Percentiles rank a stretch among this genome's conserved stretches.
These are phyloP conservation scores for Pomacea maculata DNA, from an alignment of 1,140 invertebrate genomes.

Conservation along the genomic window DNA sequence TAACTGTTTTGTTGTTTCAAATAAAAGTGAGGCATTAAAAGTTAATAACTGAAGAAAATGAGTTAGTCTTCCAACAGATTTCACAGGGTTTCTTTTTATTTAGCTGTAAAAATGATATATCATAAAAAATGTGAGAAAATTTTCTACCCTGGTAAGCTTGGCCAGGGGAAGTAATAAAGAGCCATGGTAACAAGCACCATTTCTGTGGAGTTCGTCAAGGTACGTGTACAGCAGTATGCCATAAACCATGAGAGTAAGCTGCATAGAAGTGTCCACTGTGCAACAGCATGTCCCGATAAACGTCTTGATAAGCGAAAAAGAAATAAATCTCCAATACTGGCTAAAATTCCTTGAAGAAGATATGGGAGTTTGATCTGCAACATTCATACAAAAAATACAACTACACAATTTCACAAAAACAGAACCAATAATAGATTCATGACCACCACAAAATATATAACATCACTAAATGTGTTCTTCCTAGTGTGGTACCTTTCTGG, in stretches of 20 bases:
- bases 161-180: conserved; percentile 84
- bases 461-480: too few species aligned
- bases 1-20: too few species aligned
- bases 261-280: conserved; percentile 64
- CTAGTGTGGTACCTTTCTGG: too few species aligned
- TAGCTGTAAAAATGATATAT: not conserved
- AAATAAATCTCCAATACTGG: conserved; percentile 76
- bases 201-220: conserved; percentile 86
- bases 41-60: too few species aligned
- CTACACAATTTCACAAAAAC: too few species aligned
- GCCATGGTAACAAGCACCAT: conserved; percentile 81
- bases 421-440: too few species aligned
- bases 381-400: not conserved
- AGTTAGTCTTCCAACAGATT: too few species aligned
- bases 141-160: conserved; percentile 47
- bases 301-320: conserved; percentile 62
- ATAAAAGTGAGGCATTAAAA: too few species aligned
- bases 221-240: conserved; percentile 86
- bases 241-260: conserved; percentile 82
- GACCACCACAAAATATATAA: too few species aligned
- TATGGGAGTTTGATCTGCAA: conserved; percentile 75
- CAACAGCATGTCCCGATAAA: conserved; percentile 54
- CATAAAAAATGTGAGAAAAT: not conserved
- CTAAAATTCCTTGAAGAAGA: conserved; percentile 80
- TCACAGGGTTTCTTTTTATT: too few species aligned